A percentile compares a stretch with the other conserved stretches of the same genome.
Evolutionary conservation across 2,888 invertebrate species (phyloP).

Genomic region (Cerastis leucographa): DNA sequence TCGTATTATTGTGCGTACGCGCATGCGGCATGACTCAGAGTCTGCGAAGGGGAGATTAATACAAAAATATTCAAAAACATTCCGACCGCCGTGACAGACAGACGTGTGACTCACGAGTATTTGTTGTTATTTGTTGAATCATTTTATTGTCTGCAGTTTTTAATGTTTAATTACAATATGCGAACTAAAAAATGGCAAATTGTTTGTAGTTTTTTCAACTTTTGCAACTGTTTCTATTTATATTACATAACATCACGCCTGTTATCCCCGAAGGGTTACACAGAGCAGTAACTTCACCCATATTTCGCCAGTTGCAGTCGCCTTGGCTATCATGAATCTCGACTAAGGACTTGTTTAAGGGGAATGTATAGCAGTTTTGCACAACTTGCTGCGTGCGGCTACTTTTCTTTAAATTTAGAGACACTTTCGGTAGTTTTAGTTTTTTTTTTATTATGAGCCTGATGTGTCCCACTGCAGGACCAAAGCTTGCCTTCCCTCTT

Average conservation of each 20-base stretch:
- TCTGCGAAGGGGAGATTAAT: conserved; percentile 67
- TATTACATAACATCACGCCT: too few relatives aligned
- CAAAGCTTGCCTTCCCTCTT: too few relatives aligned
- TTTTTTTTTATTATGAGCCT: too few relatives aligned
- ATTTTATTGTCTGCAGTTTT: conserved; percentile 66
- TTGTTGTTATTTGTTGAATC: conserved; percentile 67
- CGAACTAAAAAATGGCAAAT: conserved; percentile 24
- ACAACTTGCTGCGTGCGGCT: neutral
- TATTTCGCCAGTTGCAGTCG: neutral
- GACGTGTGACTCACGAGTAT: conserved; percentile 67
- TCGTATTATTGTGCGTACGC: conserved; percentile 55
- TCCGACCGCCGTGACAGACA: conserved; percentile 59
- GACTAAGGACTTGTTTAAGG: neutral
- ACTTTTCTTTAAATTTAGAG: neutral
- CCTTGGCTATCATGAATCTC: neutral
- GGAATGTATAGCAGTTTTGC: neutral
- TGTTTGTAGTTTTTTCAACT: conserved; percentile 44
- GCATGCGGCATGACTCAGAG: conserved; percentile 62
- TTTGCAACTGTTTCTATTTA: neutral
- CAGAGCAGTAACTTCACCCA: too few relatives aligned
- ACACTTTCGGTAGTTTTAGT: neutral
- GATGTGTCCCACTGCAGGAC: too few relatives aligned
- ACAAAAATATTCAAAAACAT: conserved; percentile 74
- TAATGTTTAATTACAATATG: conserved; percentile 50
- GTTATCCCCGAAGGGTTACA: too few relatives aligned